Conservation (phyloP, 2,113 vertebrate species). For the Entomyzon cyanotis region DNA sequence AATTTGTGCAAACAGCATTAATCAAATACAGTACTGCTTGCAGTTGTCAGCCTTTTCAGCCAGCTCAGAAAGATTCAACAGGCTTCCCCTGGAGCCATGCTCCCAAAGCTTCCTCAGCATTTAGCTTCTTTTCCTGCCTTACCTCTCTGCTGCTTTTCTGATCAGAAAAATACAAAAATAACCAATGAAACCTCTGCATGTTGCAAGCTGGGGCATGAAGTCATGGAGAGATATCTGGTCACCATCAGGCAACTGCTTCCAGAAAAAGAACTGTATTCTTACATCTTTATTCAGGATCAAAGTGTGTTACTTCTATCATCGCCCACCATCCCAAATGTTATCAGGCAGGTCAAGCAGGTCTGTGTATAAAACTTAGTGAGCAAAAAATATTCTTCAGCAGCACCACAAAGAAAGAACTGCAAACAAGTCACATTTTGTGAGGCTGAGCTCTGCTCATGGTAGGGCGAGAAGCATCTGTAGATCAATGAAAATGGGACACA, state of each 20-base stretch:
- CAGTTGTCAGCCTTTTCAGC: not conserved
- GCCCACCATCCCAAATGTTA: not conserved
- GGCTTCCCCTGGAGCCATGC: not conserved
- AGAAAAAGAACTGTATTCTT: not conserved
- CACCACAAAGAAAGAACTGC: not conserved
- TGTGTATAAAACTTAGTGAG: not conserved
- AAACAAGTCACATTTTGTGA: not conserved
- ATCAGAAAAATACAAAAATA: not conserved
- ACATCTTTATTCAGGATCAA: not conserved
- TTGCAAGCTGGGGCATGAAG: not conserved
- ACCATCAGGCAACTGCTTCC: not conserved
- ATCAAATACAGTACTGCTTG: not conserved
- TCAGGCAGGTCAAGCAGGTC: not conserved
- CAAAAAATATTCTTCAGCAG: not conserved
- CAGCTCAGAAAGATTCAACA: not conserved
- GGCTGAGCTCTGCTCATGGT: not conserved
- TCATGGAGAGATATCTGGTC: not conserved
- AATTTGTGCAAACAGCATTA: not conserved
- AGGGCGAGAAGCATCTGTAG: not conserved
- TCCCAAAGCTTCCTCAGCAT: not conserved
- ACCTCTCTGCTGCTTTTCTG: not conserved
- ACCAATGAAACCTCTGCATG: not conserved
- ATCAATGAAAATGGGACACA: not conserved
- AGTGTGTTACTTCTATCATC: not conserved
- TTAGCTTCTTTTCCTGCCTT: not conserved